phyloP scores from a whole-genome alignment of 1,140 invertebrate genomes.

The Acromyrmex echinatior region DNA sequence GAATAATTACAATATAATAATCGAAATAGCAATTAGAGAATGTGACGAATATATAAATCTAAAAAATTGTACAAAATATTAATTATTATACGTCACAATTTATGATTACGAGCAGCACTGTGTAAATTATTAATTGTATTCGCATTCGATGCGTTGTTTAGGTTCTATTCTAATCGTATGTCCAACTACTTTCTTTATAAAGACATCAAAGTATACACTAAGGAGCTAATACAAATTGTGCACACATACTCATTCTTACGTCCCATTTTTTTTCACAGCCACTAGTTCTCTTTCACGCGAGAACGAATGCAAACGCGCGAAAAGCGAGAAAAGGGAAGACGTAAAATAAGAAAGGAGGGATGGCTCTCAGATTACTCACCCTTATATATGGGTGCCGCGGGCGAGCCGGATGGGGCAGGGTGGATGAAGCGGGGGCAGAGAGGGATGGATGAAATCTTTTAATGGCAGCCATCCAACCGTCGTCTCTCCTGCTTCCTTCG shows the following conservation, averaged over 20 bases:
- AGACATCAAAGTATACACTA: neutral
- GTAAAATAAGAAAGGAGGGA: constrained; percentile 78
- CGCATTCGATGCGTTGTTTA: neutral
- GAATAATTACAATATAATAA: neutral
- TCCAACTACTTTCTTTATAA: neutral
- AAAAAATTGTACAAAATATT: neutral
- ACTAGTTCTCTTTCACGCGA: constrained; percentile 62
- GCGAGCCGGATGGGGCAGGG: constrained; percentile 50
- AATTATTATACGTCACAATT: neutral
- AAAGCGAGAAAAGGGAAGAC: constrained; percentile 76
- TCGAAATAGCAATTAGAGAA: neutral
- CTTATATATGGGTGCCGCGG: constrained; percentile 81
- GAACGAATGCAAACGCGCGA: constrained; percentile 68
- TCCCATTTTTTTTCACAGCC: constrained; percentile 54
- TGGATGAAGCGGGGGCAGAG: constrained; percentile 35
- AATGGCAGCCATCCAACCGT: constrained; percentile 82
- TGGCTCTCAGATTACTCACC: constrained; percentile 83
- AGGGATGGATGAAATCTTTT: constrained; percentile 81
- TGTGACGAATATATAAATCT: neutral
- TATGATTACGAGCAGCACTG: neutral
- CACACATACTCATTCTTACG: constrained; percentile 34
- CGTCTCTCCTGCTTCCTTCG: constrained; percentile 56
- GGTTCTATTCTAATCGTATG: neutral
- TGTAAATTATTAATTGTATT: neutral
- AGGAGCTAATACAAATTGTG: constrained; percentile 22